A percentile compares a stretch with the other conserved stretches of the same genome.
Conservation (phyloP, 1,140 invertebrate genomes). For the Chionoecetes opilio region DNA sequence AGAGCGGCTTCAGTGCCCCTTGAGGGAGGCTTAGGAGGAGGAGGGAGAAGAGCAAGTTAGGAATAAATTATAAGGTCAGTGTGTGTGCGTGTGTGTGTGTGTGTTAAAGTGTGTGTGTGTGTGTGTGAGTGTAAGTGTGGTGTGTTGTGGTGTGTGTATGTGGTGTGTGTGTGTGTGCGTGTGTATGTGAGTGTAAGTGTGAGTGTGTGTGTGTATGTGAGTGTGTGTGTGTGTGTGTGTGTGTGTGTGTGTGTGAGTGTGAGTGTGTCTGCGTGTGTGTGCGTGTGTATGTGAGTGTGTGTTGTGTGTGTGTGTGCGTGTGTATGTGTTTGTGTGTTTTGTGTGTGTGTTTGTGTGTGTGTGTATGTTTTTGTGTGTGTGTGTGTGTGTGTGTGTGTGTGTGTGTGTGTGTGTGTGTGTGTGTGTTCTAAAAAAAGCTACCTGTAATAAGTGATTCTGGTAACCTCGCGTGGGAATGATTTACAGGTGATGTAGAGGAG, state of each 20-base stretch:
- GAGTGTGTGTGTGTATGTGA: not conserved
- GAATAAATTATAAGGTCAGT: not conserved
- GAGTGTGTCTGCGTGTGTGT: not conserved
- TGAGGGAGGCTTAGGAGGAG: not conserved
- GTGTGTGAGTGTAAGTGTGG: conserved; percentile 35
- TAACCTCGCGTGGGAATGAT: too few relatives aligned
- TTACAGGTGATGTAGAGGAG: too few relatives aligned
- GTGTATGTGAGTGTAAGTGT: too few relatives aligned
- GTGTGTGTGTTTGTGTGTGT: too few relatives aligned
- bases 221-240: conserved; percentile 24
- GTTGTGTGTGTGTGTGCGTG: conserved; percentile 33
- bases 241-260: too few relatives aligned
- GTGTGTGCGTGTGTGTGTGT: conserved; percentile 30
- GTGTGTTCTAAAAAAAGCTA: too few relatives aligned
- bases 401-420: too few relatives aligned
- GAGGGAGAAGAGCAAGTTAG: too few relatives aligned
- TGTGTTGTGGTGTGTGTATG: too few relatives aligned
- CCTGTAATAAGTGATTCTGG: too few relatives aligned
- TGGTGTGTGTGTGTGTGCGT: conserved; percentile 11
- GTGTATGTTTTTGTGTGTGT: conserved; percentile 33
- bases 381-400: not conserved
- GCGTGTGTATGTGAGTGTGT: conserved; percentile 42
- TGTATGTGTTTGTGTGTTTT: conserved; percentile 45
- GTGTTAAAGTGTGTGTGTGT: conserved; percentile 38
- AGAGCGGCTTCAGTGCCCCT: too few relatives aligned